Conservation (phyloP, 2,888 invertebrate genomes). For the Zaprionus lineosus region DNA sequence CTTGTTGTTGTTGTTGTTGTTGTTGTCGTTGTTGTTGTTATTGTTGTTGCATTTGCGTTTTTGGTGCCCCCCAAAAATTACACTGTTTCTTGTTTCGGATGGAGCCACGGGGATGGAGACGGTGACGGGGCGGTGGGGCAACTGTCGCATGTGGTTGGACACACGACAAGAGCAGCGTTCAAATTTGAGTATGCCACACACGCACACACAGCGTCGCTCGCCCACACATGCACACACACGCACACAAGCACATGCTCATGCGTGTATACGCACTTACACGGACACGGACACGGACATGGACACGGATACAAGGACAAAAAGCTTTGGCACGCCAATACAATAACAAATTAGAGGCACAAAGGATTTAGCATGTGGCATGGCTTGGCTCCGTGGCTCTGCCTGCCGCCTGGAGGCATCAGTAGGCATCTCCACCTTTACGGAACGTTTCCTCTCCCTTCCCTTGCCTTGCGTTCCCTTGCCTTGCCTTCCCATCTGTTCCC, state of each 20-base stretch:
- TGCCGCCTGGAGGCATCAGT: conserved; percentile 11
- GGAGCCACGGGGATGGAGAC: conserved; percentile 31
- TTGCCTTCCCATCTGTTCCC: too few relatives aligned
- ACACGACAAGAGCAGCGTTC: conserved; percentile 70
- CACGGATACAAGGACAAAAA: conserved; percentile 16
- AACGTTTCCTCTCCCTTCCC: too few relatives aligned
- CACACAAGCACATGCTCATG: too few relatives aligned
- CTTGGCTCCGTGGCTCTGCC: conserved; percentile 63
- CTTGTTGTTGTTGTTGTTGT: conserved; percentile 20
- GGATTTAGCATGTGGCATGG: conserved; percentile 74
- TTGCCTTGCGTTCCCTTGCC: too few relatives aligned
- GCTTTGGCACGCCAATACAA: conserved; percentile 75
- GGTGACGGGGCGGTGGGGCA: conserved; percentile 7
- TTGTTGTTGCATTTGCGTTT: conserved; percentile 57
- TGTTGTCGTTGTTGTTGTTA: conserved; percentile 18
- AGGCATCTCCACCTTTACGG: neutral
- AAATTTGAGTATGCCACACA: conserved; percentile 58
- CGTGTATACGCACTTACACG: conserved; percentile 3
- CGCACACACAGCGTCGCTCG: conserved; percentile 14
- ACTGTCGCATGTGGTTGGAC: conserved; percentile 62
- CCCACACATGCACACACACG: neutral
- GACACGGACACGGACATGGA: neutral
- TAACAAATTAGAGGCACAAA: conserved; percentile 76
- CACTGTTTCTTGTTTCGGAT: conserved; percentile 71
- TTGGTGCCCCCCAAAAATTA: conserved; percentile 53